Evolutionary conservation across 1,140 invertebrate genomes (phyloP), one percentile per base, ranked within the genome.

Genomic region (Phymorhynchus buccinoides): DNA sequence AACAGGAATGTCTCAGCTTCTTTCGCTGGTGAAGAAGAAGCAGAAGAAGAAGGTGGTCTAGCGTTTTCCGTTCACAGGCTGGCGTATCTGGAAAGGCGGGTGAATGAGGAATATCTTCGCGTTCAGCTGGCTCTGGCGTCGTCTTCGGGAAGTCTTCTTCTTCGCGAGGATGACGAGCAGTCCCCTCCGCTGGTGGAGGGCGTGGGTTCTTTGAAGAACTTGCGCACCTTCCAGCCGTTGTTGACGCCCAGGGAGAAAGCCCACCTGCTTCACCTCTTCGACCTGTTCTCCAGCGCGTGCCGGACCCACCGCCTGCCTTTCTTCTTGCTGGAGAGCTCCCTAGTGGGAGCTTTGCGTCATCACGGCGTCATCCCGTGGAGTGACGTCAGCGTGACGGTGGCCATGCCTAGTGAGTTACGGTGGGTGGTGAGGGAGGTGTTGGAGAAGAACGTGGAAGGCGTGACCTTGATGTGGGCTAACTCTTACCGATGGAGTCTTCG

Each of bases 301-400:
- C 12, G 6, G 66, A 18, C 18, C 18, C 27, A 56, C n/a, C 12
- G 41, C 22, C 81, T 83, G 1, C 41, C 16, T 30, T 83, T 66
- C 81, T 83, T 83, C 81, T 35, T 83, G 62, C 16, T 83, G 32
- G 66, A 44, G 3, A 12, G 22, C 66, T 83, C 81, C 4, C 81
- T 83, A 6, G 62, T 83, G 16, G 81, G 81, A 32, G 71, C 81
- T 2, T 18, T 83, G 7, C 81, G 81, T 83, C 81, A 83, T 41
- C 81, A 83, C 41, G 81, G 81, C 39, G 0, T 83, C 37, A 66
- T 73, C 9, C 81, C 81, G 1, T 83, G 81, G 81, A 68, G 37
- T 7, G 81, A 83, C 81, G 56, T 83, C 81, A 83, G 62, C 62
- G 41, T 83, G 37, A 44, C 39, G 66, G 81, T 83, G 27, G 66